Evolutionary conservation across 2,888 invertebrate genomes (phyloP).

Genomic region (Epiperipatus broadwayi): DNA sequence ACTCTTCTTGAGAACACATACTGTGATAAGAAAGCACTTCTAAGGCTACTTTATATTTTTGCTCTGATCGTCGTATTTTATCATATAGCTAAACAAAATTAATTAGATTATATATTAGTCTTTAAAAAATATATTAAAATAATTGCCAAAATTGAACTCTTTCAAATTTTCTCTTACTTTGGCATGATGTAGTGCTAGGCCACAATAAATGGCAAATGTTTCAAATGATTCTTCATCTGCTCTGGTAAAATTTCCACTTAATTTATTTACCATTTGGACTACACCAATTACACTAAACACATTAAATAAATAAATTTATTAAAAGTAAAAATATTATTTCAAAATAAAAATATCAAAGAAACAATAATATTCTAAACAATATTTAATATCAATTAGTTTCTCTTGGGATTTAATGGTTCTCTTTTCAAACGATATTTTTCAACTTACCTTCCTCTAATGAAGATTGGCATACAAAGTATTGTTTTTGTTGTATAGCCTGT

Average conservation of each 20-base stretch:
- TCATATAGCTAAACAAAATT: conserved; percentile 42
- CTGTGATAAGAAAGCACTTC: conserved; percentile 68
- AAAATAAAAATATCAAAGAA: no score
- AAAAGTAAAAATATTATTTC: background rate
- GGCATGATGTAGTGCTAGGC: conserved; percentile 62
- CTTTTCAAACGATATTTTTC: no score
- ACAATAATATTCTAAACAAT: conserved; percentile 7
- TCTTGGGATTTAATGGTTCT: no score
- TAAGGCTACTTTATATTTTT: conserved; percentile 54
- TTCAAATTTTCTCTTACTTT: conserved; percentile 30
- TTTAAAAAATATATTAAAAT: conserved; percentile 4
- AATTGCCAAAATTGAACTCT: background rate
- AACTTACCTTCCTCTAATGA: conserved; percentile 44
- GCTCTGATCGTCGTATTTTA: conserved; percentile 57
- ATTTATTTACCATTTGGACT: conserved; percentile 63
- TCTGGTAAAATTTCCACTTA: conserved; percentile 34
- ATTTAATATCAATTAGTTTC: no score
- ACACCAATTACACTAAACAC: conserved; percentile 49
- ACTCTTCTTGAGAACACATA: conserved; percentile 50
- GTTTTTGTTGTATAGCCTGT: conserved; percentile 43
- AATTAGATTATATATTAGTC: background rate
- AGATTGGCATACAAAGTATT: conserved; percentile 70
- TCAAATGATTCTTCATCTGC: conserved; percentile 63
- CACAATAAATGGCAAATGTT: conserved; percentile 65
- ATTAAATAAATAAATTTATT: background rate